Percentiles rank a stretch among this genome's conserved stretches.
Evolutionary conservation across 1,140 invertebrate species (phyloP).

Genomic region (Orchestia grillus): DNA sequence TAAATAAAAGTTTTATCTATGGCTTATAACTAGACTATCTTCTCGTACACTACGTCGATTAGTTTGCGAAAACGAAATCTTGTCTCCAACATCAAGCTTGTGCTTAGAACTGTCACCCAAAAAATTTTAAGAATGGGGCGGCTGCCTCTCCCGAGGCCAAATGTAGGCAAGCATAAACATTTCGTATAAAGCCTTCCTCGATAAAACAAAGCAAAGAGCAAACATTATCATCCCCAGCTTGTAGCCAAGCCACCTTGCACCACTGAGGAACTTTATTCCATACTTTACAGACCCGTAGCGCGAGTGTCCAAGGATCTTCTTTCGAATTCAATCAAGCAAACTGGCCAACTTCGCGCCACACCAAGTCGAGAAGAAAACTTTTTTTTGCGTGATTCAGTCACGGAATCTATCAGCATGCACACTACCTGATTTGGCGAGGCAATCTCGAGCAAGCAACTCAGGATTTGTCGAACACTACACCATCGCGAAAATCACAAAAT

Average conservation of each 20-base stretch:
- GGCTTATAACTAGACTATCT: neutral
- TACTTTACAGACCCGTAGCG: neutral
- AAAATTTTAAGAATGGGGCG: neutral
- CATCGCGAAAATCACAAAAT: neutral
- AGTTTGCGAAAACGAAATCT: neutral
- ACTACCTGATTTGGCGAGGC: neutral
- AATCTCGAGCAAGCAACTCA: neutral
- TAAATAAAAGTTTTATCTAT: neutral
- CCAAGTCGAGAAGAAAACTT: neutral
- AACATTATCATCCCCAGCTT: neutral
- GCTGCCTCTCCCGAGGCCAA: neutral
- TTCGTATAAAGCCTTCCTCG: neutral
- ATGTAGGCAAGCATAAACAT: neutral
- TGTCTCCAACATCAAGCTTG: neutral
- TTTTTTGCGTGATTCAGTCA: neutral
- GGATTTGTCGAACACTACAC: neutral
- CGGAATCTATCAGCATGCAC: conserved; percentile 13
- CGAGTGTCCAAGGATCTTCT: neutral
- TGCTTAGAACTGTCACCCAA: neutral
- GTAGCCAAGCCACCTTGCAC: neutral
- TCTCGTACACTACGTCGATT: neutral
- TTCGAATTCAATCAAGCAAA: conserved; percentile 43
- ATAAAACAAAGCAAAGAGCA: neutral
- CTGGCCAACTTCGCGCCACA: conserved; percentile 4
- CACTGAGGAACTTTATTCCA: neutral